phyloP scores from a whole-genome alignment of 2,113 vertebrate species.

The Peromyscus maniculatus region DNA sequence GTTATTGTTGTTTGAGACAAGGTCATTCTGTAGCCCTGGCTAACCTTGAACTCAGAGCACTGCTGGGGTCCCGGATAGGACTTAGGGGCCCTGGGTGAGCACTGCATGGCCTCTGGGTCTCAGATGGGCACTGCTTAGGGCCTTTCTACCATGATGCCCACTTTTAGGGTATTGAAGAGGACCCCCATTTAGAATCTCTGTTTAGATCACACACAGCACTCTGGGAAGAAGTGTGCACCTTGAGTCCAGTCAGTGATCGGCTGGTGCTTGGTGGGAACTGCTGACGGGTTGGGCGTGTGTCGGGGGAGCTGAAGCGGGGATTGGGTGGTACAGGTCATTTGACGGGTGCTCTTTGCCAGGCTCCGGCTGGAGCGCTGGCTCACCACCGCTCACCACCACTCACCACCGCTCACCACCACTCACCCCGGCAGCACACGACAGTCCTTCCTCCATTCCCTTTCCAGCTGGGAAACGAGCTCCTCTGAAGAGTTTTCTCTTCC shows the following conservation, averaged over 20 bases:
- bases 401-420: slow-evolving; percentile 82
- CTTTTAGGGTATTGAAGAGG: background rate
- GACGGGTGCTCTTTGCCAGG: background rate
- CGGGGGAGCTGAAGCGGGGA: background rate
- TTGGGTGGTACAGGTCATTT: background rate
- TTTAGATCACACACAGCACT: background rate
- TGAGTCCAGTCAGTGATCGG: background rate
- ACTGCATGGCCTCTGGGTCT: background rate
- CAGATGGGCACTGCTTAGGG: background rate
- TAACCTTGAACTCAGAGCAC: background rate
- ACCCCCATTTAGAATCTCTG: background rate
- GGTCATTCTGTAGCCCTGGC: background rate
- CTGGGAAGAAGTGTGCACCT: background rate
- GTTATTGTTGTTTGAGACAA: background rate
- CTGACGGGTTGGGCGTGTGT: background rate
- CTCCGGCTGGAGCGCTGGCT: accelerated
- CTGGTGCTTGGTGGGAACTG: background rate
- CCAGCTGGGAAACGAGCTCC: slow-evolving; percentile 91
- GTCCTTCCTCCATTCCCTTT: slow-evolving; percentile 90
- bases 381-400: slow-evolving; percentile 74
- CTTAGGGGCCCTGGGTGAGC: background rate
- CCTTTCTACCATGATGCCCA: accelerated
- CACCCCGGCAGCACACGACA: slow-evolving; percentile 67
- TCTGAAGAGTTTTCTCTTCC: slow-evolving; percentile 92
- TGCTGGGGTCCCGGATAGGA: background rate